These are phyloP conservation scores for Drosophila tani DNA, from an alignment of 1,140 invertebrate genomes.

Conservation along the genomic window DNA sequence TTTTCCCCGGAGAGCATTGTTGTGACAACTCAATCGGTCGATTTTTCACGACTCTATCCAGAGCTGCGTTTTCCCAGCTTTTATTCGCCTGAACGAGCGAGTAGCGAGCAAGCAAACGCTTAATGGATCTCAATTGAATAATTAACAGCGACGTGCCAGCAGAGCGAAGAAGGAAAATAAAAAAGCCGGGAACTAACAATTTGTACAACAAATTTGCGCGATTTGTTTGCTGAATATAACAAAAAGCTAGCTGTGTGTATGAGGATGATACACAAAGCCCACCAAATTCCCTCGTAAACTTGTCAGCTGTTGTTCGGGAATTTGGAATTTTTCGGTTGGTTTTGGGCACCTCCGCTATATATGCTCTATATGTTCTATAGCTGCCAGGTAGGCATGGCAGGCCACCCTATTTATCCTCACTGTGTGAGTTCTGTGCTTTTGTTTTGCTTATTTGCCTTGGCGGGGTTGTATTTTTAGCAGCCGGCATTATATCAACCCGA, in stretches of 20 bases:
- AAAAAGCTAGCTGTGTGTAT: slow-evolving; percentile 5
- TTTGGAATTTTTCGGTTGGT: slow-evolving; percentile 26
- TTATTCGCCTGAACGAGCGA: slow-evolving; percentile 35
- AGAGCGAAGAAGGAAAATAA: slow-evolving; percentile 13
- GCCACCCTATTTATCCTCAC: slow-evolving; percentile 28
- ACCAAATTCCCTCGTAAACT: slow-evolving; percentile 26
- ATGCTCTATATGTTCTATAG: slow-evolving; percentile 4
- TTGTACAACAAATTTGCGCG: slow-evolving; percentile 76
- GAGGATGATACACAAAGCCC: slow-evolving; percentile 16
- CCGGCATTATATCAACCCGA: slow-evolving; percentile 73
- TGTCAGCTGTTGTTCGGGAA: slow-evolving; percentile 50
- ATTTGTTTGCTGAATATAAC: slow-evolving; percentile 63
- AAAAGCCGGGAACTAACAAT: slow-evolving; percentile 41
- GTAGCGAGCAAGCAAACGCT: slow-evolving; percentile 15
- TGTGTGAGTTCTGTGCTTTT: slow-evolving; percentile 29
- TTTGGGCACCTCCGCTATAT: not conserved
- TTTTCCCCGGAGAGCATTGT: slow-evolving; percentile 38
- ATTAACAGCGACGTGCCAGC: slow-evolving; percentile 73
- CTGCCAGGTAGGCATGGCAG: slow-evolving; percentile 3
- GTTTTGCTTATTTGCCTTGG: slow-evolving; percentile 63
- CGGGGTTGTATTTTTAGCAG: slow-evolving; percentile 73
- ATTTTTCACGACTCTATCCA: slow-evolving; percentile 18
- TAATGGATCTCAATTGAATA: slow-evolving; percentile 83
- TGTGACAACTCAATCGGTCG: slow-evolving; percentile 64
- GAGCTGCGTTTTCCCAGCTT: slow-evolving; percentile 22